These are phyloP conservation scores for Ophion obscuratus DNA, from an alignment of 2,888 invertebrate species.

Conservation along the genomic window DNA sequence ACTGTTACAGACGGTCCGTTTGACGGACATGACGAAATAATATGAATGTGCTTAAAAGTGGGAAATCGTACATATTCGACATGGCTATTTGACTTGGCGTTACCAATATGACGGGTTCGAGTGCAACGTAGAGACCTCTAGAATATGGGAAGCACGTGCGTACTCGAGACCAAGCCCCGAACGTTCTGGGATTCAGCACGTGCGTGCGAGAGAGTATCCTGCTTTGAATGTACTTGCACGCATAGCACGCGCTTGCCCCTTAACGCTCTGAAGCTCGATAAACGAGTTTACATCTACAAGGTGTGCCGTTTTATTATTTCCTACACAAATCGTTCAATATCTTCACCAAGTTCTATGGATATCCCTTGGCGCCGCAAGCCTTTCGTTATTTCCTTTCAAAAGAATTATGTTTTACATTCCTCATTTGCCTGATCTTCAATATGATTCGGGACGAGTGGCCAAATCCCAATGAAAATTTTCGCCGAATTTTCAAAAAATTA, in stretches of 20 bases:
- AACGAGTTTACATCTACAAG: conserved; percentile 26
- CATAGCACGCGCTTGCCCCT: conserved; percentile 55
- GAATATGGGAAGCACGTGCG: conserved; percentile 54
- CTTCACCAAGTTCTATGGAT: no score
- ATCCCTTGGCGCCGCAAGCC: no score
- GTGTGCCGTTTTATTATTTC: conserved; percentile 11
- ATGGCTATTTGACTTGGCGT: neutral
- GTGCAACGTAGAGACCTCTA: conserved; percentile 17
- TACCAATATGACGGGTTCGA: neutral
- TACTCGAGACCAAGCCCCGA: conserved; percentile 54
- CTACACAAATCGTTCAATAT: neutral
- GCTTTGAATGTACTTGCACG: conserved; percentile 39
- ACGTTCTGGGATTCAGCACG: conserved; percentile 59
- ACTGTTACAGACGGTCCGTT: no score
- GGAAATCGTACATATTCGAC: neutral
- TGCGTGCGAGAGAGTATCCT: conserved; percentile 36
- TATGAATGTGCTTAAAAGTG: neutral
- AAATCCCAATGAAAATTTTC: no score
- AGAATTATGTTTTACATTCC: no score
- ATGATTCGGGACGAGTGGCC: no score
- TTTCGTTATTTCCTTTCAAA: no score
- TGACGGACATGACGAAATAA: neutral
- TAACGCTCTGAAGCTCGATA: conserved; percentile 18
- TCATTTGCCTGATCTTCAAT: no score
- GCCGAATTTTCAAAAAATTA: no score